Evolutionary conservation across 2,888 invertebrate genomes (phyloP), one percentile per base, ranked within the genome.

Genomic region (Daptonema setosum): DNA sequence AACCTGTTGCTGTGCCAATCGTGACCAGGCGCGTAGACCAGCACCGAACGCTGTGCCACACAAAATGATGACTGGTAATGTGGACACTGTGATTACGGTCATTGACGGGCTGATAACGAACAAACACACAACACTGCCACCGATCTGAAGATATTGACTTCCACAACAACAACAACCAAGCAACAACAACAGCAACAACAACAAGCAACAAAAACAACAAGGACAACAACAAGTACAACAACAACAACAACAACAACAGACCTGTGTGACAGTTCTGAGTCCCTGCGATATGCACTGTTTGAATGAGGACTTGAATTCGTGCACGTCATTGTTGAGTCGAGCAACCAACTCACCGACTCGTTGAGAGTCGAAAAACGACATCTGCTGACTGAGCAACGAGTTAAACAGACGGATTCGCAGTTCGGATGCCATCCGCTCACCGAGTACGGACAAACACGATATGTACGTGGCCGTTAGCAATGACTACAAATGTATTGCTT

Each of bases 221-320:
- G n/a, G n/a, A n/a, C 47, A n/a, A n/a, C 5, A 11, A 41, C 11
- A 41, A 41, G 11, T 41, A 41, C 11, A 41, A 41, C 41, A 41
- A 41, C 11, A 41, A 14, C 11, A 14, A 11, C 11, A 41, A 41
- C 11, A 41, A 41, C 41, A 11, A n/a, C n/a, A n/a, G n/a, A 88
- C 83, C 78, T 91, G 91, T 0, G 90, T 83, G 2, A 78, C 72
- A 52, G 87, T 86, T 57, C 87, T 77, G 30, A 95, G 72, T 1
- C 93, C 93, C 66, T 90, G 90, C 1, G 91, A 85, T 52, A 95
- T 81, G 28, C 84, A 83, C 67, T 84, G 81, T 71, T 95, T 95
- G 70, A 95, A 93, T 1, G 86, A 83, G 65, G 90, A 87, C 74
- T 95, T 95, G 71, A 95, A 93, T 68, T 93, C 91, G 71, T 95